Evolutionary conservation across 2,888 invertebrate species (phyloP).

Genomic region (Pachymerium ferrugineum): DNA sequence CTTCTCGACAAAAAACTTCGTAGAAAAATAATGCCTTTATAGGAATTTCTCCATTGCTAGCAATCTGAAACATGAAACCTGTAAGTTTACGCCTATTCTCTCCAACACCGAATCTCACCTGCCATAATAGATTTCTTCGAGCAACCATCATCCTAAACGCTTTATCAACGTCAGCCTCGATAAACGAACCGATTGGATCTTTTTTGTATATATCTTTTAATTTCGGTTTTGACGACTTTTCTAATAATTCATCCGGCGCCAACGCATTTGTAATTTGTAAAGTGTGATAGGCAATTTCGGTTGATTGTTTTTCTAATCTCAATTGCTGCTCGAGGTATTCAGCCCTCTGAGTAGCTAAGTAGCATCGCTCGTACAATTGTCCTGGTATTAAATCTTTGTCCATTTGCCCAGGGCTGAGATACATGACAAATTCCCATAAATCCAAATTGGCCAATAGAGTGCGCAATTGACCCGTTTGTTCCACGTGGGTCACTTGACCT

Average conservation of each 20-base stretch:
- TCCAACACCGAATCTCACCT: slow-evolving; percentile 6
- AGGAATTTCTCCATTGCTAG: slow-evolving; percentile 30
- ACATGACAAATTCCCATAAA: slow-evolving; percentile 37
- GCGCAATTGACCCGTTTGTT: slow-evolving; percentile 22
- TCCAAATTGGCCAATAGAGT: slow-evolving; percentile 35
- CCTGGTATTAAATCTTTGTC: slow-evolving; percentile 33
- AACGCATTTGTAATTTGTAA: slow-evolving; percentile 34
- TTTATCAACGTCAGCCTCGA: slow-evolving; percentile 32
- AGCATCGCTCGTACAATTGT: slow-evolving; percentile 34
- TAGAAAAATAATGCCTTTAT: slow-evolving; percentile 35
- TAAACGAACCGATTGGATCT: slow-evolving; percentile 34
- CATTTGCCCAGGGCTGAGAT: slow-evolving; percentile 35
- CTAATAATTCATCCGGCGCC: slow-evolving; percentile 34
- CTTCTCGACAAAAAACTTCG: slow-evolving; percentile 32
- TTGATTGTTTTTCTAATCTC: slow-evolving; percentile 30
- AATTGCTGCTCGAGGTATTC: slow-evolving; percentile 35
- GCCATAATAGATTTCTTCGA: slow-evolving; percentile 23
- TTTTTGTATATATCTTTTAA: slow-evolving; percentile 34
- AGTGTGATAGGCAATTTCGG: slow-evolving; percentile 35
- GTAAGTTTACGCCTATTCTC: background rate
- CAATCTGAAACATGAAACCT: slow-evolving; percentile 28
- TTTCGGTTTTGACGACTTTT: slow-evolving; percentile 31
- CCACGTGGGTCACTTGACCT: slow-evolving; percentile 21
- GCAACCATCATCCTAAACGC: slow-evolving; percentile 34
- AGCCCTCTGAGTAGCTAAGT: slow-evolving; percentile 36